Base-by-base conservation (phyloP, 2,888 invertebrate genomes). In the Tachina fera region DNA sequence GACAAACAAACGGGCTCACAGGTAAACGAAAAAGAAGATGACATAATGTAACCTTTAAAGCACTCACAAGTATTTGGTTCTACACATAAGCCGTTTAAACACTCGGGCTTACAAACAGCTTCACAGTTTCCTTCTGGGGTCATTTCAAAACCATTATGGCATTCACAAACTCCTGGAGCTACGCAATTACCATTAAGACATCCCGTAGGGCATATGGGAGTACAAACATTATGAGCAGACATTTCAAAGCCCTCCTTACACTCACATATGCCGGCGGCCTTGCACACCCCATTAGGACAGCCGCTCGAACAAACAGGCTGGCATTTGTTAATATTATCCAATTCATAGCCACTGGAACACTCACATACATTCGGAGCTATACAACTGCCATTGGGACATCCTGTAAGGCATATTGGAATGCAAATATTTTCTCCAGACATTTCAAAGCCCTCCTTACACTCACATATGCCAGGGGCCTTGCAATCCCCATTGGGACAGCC, bases 331-430 rank as follows among this genome's bases (percentile, higher is more conserved):
- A 1, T 3, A 1, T 3, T 3, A 65, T 65, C 39, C 74, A 86
- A 87, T 65, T 56, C 71, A 91, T 93, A 96, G 0, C 96, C 96
- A 0, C 92, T 91, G 85, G 95, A 94, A 88, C 96, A 96, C 49
- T 95, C 93, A 89, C 96, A 96, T 87, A 94, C 93, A 89, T 95
- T 95, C 0, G 96, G 96, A 0, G 94, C 89, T 3, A 84, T 65
- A 80, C 93, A 93, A 13, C 6, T 8, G 0, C 84, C 86, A 75
- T 87, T 83, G 0, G 45, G 56, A n/a, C 87, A 87, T 5, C 70
- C 80, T 2, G 39, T 41, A 14, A 43, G 0, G 13, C 86, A 86
- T 31, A 84, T 31, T 0, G 86, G 86, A 45, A 71, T 16, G 19
- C 87, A 87, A 2, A 13, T n/a, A 41, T 51, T 19, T 53, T 10